Evolutionary conservation across 2,888 invertebrate species (phyloP), one percentile per base, ranked within the genome.

Genomic region (Uropetala carovei): DNA sequence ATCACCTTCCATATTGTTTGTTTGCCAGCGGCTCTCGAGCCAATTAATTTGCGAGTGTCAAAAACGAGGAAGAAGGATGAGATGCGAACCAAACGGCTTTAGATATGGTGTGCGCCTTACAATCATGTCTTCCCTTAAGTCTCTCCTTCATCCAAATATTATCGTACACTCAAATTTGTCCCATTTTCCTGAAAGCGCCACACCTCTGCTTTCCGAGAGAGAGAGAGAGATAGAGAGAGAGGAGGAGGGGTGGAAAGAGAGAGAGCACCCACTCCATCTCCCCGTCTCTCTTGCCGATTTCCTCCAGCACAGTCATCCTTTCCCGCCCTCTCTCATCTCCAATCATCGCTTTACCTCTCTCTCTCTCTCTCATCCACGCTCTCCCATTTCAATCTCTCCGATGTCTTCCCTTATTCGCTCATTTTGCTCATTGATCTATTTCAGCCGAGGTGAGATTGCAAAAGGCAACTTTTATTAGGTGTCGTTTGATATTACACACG

Each of bases 331-430:
- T 14, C 56, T 57, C 83, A 0, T 30, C 60, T 5, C 56, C 5
- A 57, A 18, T 57, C 43, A 57, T 83, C 58, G 11, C 27, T 86
- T 60, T 59, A 3, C 86, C 60, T 27, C 60, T 86, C 43, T 60
- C 57, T 59, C 59, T 86, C 60, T 27, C 60, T 86, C 43, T 60
- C 57, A 83, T 30, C 86, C 60, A 22, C 60, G 22, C 85, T 18
- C 16, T 60, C 22, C 86, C 30, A 10, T 60, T 59, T 13, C 85
- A 30, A 30, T 86, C 30, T 60, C 8, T 86, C 59, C 16, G 43
- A 43, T 43, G 43, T 43, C 43, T 43, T 43, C 43, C 43, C 43
- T 43, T 5, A 43, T 43, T n/a, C 16, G 64, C 18, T 22, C 14
- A 18, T 86, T 60, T 27, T 27, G 83, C 83, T 57, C 43, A 43